Conservation (phyloP, 2,797 vertebrate species). For the Lates japonicus region DNA sequence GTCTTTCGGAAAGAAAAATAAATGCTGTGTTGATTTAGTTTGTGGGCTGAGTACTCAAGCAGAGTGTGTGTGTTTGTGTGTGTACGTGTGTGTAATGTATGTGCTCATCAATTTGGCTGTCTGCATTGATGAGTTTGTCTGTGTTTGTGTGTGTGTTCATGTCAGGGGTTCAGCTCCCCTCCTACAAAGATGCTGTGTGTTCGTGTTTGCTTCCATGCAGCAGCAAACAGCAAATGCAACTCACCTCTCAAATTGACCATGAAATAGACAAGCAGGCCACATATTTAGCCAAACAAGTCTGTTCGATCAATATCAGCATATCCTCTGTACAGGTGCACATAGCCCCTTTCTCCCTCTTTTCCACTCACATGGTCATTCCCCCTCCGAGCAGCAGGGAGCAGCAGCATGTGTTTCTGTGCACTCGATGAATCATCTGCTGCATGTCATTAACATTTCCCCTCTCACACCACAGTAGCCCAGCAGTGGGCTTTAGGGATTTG, state of each 20-base stretch:
- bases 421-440: slow-evolving; percentile 38
- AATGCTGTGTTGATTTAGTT: slow-evolving; percentile 73
- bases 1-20: slow-evolving; percentile 61
- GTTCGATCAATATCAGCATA: slow-evolving; percentile 41
- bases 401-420: slow-evolving; percentile 55
- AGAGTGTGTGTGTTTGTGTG: not conserved
- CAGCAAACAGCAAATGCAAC: slow-evolving; percentile 23
- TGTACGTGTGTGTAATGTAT: slow-evolving; percentile 22
- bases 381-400: slow-evolving; percentile 65
- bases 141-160: slow-evolving; percentile 40
- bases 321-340: slow-evolving; percentile 20
- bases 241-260: slow-evolving; percentile 45
- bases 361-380: slow-evolving; percentile 36
- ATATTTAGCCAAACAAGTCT: slow-evolving; percentile 43
- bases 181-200: slow-evolving; percentile 32
- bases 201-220: slow-evolving; percentile 39
- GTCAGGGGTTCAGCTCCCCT: slow-evolving; percentile 47
- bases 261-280: slow-evolving; percentile 40
- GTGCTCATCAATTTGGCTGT: slow-evolving; percentile 20
- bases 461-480: not conserved
- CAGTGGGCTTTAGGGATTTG: not conserved
- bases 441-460: slow-evolving; percentile 30
- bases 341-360: not conserved
- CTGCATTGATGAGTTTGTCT: slow-evolving; percentile 34
- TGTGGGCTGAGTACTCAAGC: slow-evolving; percentile 48